phyloP scores from a whole-genome alignment of 2,113 vertebrate species.

The Casuarius casuarius region DNA sequence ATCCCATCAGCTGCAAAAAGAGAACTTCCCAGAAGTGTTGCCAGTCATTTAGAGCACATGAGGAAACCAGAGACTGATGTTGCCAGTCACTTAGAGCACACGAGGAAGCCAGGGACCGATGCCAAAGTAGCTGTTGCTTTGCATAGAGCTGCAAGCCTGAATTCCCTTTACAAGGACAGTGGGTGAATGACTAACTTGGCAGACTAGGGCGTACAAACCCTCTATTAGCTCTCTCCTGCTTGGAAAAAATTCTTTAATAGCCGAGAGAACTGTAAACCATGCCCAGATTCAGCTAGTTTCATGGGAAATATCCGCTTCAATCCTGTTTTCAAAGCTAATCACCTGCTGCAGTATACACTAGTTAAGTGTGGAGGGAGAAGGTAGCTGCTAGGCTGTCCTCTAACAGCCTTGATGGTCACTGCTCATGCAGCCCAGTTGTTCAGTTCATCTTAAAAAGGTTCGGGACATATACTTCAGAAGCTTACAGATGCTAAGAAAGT shows the following conservation, averaged over 20 bases:
- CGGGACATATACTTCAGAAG: not conserved
- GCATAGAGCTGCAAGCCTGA: not conserved
- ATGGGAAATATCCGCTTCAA: not conserved
- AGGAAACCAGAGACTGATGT: not conserved
- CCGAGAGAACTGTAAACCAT: not conserved
- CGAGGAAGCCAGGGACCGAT: not conserved
- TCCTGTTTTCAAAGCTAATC: not conserved
- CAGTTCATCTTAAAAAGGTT: not conserved
- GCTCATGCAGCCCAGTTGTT: not conserved
- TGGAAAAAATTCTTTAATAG: not conserved
- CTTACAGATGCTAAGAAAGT: not conserved
- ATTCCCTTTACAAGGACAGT: not conserved
- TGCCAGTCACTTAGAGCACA: not conserved
- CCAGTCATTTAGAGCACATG: not conserved
- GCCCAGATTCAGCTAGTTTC: not conserved
- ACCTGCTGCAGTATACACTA: fast-evolving
- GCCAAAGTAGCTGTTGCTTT: conserved; percentile 10
- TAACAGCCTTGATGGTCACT: not conserved
- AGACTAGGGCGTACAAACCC: not conserved
- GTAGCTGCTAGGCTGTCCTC: not conserved
- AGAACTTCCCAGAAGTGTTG: not conserved
- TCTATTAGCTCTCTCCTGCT: not conserved
- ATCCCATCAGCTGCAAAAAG: not conserved
- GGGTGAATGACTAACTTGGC: not conserved
- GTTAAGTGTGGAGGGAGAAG: not conserved